A percentile compares a stretch with the other conserved stretches of the same genome.
Conservation (phyloP, 64 coral and sea anemone species). For the Dendrophyllia cribrosa region DNA sequence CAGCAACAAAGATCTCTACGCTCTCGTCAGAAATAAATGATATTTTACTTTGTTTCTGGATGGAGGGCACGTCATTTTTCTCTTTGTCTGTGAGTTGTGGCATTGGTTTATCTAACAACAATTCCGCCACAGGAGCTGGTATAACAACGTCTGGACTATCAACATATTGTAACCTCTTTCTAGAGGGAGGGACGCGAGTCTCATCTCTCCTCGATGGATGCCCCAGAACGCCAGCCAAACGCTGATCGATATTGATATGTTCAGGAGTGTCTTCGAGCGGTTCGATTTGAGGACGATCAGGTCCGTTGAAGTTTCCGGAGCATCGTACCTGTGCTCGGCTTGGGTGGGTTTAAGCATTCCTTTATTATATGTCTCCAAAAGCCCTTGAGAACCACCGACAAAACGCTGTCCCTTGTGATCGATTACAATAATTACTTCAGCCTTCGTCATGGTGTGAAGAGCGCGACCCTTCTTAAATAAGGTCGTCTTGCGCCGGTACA, state of each 20-base stretch:
- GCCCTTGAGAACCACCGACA: background rate
- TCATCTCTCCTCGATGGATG: conserved; percentile 26
- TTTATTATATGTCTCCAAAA: conserved; percentile 14
- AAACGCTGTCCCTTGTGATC: conserved; percentile 14
- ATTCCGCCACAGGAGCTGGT: conserved; percentile 24
- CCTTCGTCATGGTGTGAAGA: conserved; percentile 5
- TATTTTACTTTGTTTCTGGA: conserved; percentile 36
- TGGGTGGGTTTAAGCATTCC: conserved; percentile 19
- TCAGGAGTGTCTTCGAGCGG: conserved; percentile 55
- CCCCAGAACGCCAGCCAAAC: conserved; percentile 37
- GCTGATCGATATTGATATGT: conserved; percentile 23
- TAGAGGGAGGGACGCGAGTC: conserved; percentile 26
- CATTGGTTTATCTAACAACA: conserved; percentile 31
- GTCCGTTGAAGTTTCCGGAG: conserved; percentile 5
- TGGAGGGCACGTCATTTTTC: conserved; percentile 22
- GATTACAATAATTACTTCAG: conserved; percentile 22
- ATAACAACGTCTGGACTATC: conserved; percentile 22
- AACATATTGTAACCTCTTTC: conserved; percentile 28
- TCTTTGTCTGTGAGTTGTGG: conserved; percentile 17
- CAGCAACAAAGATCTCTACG: conserved; percentile 37
- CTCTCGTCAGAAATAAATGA: conserved; percentile 34
- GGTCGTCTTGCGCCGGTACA: conserved; percentile 14
- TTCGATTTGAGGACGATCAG: conserved; percentile 25
- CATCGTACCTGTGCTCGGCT: conserved; percentile 25
- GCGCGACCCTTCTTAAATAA: conserved; percentile 18